phyloP scores from a whole-genome alignment of 1,140 invertebrate species.

The Drosophila navojoa region DNA sequence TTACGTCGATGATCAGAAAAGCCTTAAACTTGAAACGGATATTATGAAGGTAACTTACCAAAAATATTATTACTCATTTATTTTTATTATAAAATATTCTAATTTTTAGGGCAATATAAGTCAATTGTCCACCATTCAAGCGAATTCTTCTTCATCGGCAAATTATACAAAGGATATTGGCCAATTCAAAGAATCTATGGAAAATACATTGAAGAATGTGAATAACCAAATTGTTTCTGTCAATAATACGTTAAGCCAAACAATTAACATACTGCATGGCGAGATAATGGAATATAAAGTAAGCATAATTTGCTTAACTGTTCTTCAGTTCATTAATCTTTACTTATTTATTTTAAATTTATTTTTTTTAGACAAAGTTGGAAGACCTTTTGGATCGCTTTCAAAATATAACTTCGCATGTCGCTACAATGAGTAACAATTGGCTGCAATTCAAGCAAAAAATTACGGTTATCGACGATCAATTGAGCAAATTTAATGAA shows the following conservation, averaged over 20 bases:
- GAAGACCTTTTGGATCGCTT: slow-evolving; percentile 73
- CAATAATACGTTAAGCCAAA: slow-evolving; percentile 72
- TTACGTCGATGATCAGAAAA: slow-evolving; percentile 64
- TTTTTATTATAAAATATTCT: not conserved
- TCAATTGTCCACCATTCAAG: slow-evolving; percentile 45
- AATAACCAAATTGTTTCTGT: slow-evolving; percentile 56
- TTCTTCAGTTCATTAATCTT: not conserved
- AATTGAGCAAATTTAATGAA: slow-evolving; percentile 60
- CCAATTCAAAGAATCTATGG: slow-evolving; percentile 48
- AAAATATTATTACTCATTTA: not conserved
- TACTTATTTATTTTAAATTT: not conserved
- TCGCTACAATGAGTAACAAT: slow-evolving; percentile 71
- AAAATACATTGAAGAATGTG: slow-evolving; percentile 45
- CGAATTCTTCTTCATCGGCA: slow-evolving; percentile 28
- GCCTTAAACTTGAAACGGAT: slow-evolving; percentile 57
- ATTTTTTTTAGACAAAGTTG: slow-evolving; percentile 66
- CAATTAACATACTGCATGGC: slow-evolving; percentile 65
- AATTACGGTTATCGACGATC: slow-evolving; percentile 59
- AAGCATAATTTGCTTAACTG: not conserved
- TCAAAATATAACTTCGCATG: slow-evolving; percentile 76
- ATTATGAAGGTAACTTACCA: slow-evolving; percentile 53
- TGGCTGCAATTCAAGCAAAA: slow-evolving; percentile 74
- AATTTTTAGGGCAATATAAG: slow-evolving; percentile 59
- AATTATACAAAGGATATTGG: slow-evolving; percentile 64
- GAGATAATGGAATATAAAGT: slow-evolving; percentile 71